Evolutionary conservation across 2,888 invertebrate genomes (phyloP).

Genomic region (Zaprionus obscuricornis): DNA sequence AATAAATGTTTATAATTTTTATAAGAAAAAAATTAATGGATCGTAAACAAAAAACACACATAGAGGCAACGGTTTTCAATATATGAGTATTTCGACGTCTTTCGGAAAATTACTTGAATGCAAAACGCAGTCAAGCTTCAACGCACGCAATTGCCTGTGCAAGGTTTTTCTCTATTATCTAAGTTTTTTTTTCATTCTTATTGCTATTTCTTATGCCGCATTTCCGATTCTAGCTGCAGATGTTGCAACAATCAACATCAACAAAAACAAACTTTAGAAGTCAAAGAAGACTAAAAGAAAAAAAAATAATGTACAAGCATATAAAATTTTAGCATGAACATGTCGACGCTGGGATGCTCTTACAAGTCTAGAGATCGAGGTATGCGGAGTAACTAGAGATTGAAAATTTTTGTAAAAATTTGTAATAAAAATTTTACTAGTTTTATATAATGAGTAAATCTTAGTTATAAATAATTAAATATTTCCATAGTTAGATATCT

Average conservation of each 20-base stretch:
- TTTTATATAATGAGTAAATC: too few species aligned
- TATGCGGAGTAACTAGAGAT: too few species aligned
- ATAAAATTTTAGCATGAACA: background rate
- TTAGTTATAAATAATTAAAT: too few species aligned
- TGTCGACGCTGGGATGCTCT: background rate
- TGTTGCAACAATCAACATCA: conserved; percentile 61
- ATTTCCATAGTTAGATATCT: too few species aligned
- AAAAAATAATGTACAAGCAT: background rate
- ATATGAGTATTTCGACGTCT: conserved; percentile 20
- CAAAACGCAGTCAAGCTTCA: conserved; percentile 69
- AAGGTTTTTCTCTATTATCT: conserved; percentile 49
- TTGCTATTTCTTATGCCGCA: conserved; percentile 38
- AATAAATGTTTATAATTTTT: background rate
- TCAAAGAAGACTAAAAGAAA: background rate
- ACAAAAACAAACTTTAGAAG: conserved; percentile 23
- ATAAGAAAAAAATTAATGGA: conserved; percentile 44
- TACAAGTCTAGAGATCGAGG: too few species aligned
- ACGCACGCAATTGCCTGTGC: conserved; percentile 62
- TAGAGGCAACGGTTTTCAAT: conserved; percentile 50
- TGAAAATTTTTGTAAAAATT: too few species aligned
- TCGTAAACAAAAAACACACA: conserved; percentile 37
- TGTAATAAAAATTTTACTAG: too few species aligned
- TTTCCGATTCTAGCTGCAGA: conserved; percentile 75
- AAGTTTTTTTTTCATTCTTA: conserved; percentile 22
- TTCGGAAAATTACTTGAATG: conserved; percentile 45